A percentile compares a stretch with the other conserved stretches of the same genome.
phyloP scores from a whole-genome alignment of 2,113 vertebrate species.

The Strix aluco region DNA sequence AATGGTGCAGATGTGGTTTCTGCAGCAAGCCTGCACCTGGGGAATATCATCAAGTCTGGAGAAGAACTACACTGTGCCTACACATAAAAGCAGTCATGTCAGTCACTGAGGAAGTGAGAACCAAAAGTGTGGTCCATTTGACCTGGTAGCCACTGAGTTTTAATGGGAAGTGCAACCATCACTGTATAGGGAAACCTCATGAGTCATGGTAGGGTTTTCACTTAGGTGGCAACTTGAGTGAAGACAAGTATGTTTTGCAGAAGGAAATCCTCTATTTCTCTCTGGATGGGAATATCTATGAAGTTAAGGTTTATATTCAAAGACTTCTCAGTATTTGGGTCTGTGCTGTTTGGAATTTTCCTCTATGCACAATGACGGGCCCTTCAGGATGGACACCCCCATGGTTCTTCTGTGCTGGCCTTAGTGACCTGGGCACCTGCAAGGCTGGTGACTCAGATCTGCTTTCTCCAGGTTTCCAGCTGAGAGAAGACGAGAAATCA shows the following conservation, averaged over 20 bases:
- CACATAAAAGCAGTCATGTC: neutral
- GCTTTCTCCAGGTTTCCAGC: neutral
- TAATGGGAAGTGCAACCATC: neutral
- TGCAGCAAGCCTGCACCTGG: neutral
- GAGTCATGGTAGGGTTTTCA: neutral
- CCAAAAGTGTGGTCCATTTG: neutral
- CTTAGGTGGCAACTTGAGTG: neutral
- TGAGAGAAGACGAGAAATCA: neutral
- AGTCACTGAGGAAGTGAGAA: neutral
- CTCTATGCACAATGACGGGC: neutral
- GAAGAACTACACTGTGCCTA: neutral
- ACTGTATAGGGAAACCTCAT: neutral
- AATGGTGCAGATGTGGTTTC: neutral
- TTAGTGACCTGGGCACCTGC: neutral
- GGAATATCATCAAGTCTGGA: neutral
- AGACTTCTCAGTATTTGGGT: neutral
- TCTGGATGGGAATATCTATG: neutral
- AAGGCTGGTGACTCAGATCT: neutral
- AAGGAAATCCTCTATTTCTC: neutral
- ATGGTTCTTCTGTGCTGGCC: neutral
- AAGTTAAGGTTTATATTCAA: neutral
- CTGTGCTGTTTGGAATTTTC: neutral
- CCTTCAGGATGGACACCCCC: rapidly evolving
- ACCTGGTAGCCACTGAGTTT: rapidly evolving
- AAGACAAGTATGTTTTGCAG: neutral